Conservation (phyloP, 2,888 invertebrate species). For the Vannuccia rotundouncinata region DNA sequence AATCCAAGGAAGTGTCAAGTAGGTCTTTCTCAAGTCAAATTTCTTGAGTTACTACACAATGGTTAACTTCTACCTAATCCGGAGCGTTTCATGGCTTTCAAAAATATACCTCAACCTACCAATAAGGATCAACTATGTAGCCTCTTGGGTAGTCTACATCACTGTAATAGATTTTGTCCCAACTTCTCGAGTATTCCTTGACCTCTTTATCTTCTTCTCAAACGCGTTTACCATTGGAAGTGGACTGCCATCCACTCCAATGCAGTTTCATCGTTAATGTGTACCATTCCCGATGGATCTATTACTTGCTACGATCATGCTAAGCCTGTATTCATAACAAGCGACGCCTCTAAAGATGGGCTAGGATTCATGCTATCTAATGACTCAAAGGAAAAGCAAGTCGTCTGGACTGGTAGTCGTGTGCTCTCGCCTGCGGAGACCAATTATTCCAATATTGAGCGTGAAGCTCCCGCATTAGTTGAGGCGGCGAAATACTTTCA, state of each 20-base stretch:
- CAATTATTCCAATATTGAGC: conserved; percentile 49
- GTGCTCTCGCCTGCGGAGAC: conserved; percentile 46
- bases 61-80: conserved; percentile 34
- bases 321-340: not conserved
- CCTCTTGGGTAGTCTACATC: not conserved
- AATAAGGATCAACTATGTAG: conserved; percentile 16
- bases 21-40: conserved; percentile 26
- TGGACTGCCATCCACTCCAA: not conserved
- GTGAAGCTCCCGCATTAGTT: conserved; percentile 50
- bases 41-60: conserved; percentile 31
- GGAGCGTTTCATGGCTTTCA: conserved; percentile 1
- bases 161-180: not conserved
- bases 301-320: not conserved
- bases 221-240: not conserved
- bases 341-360: not conserved
- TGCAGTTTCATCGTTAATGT: not conserved
- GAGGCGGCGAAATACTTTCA: conserved; percentile 52
- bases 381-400: not conserved
- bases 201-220: conserved; percentile 16
- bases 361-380: not conserved
- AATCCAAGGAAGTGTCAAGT: conserved; percentile 21
- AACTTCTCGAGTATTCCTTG: not conserved
- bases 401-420: conserved; percentile 34
- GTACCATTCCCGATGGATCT: not conserved
- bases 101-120: not conserved